Base-by-base conservation (phyloP, 2,113 vertebrate genomes). In the Vanacampus margaritifer region DNA sequence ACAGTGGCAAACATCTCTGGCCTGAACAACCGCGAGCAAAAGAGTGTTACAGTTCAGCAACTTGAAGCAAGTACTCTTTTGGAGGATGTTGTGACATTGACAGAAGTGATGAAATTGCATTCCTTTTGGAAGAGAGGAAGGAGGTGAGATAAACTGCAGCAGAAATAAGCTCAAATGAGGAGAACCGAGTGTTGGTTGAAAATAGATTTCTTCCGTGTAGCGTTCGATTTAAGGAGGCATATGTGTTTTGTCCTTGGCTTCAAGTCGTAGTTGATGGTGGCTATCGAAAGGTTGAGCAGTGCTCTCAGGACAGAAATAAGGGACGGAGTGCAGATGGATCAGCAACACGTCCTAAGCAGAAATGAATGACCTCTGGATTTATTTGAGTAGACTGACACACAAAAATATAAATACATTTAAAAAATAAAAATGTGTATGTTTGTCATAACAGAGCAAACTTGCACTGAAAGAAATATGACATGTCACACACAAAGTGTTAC, bases 1-100 rank as follows among this genome's bases (percentile, higher is more conserved):
- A 57, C 54, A 17, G 19, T 36, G 57, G 19, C 32, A 32, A 9
- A 11, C 28, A 59, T 32, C 28, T 5, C 26, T 9, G 2, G 5
- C 16, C 13, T 35, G 17, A 32, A 57, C 28, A 1, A 19, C 28
- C 4, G 6, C 36, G 28, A n/a, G 10, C 23, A 4, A 46, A 59
- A 72, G 32, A 60, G 58, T 62, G 77, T 61, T 35, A 64, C 39
- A 8, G 45, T 6, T 23, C n/a, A 60, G 28, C 63, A 41, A 60
- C 60, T 12, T 53, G 50, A 56, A 65, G 58, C 60, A 32, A 28
- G 46, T n/a, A 61, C 69, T 2, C 32, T 66, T 60, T 65, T 37
- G 57, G 28, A 63, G 57, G 59, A 64, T 68, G 69, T 43, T 46
- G 67, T 69, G 63, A 26, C 59, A 67, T 72, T 67, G 61, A 35